These are phyloP conservation scores for Dolichoris vasculosae DNA, from an alignment of 1,140 invertebrate species.

Conservation along the genomic window DNA sequence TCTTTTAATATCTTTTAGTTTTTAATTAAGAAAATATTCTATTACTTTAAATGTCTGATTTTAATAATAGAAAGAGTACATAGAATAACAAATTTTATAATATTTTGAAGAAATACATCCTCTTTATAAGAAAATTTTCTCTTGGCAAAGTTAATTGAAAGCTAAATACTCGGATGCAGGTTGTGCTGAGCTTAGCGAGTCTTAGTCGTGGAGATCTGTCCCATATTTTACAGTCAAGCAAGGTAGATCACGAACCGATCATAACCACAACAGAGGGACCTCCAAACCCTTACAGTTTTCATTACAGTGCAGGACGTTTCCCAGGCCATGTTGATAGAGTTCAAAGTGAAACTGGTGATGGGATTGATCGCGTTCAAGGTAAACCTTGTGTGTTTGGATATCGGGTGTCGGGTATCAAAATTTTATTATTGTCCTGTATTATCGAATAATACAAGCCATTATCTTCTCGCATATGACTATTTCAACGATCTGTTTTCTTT, in stretches of 20 bases:
- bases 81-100: too few relatives aligned
- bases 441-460: too few relatives aligned
- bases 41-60: too few relatives aligned
- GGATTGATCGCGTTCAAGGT: slow-evolving; percentile 80
- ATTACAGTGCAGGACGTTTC: slow-evolving; percentile 82
- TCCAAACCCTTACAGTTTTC: slow-evolving; percentile 83
- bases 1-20: too few relatives aligned
- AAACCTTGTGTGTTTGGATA: slow-evolving; percentile 14
- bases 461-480: too few relatives aligned
- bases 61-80: too few relatives aligned
- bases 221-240: slow-evolving; percentile 52
- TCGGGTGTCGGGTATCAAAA: too few relatives aligned
- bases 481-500: too few relatives aligned
- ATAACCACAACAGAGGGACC: slow-evolving; percentile 71
- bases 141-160: neutral
- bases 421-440: too few relatives aligned
- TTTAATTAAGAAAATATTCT: too few relatives aligned
- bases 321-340: slow-evolving; percentile 82
- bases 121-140: neutral
- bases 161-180: slow-evolving; percentile 38
- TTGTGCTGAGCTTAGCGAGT: slow-evolving; percentile 51
- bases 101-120: too few relatives aligned
- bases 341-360: slow-evolving; percentile 82
- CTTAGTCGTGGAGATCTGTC: slow-evolving; percentile 59
- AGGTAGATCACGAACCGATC: neutral